Conservation (phyloP, 1,140 invertebrate species). For the Nasonia longicornis region DNA sequence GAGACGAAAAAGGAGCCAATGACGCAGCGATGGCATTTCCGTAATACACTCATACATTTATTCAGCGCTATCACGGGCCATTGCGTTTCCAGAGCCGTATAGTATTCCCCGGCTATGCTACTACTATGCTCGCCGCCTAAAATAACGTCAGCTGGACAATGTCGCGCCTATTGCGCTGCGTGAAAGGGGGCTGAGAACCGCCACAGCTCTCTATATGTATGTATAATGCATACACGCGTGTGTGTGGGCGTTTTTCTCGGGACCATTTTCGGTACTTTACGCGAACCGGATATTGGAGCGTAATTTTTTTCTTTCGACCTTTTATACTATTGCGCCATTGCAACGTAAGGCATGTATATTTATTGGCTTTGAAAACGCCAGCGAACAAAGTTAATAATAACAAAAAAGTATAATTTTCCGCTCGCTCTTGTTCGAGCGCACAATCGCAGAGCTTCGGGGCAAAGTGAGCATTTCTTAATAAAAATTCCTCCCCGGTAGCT, state of each 20-base stretch:
- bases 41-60: constrained; percentile 4
- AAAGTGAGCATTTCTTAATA: no score
- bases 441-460: no score
- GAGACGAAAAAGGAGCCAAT: background rate
- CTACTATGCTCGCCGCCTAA: background rate
- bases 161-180: background rate
- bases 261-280: background rate
- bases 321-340: no score
- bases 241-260: background rate
- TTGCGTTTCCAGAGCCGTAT: background rate
- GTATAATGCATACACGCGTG: background rate
- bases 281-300: background rate
- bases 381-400: no score
- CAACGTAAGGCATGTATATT: no score
- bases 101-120: background rate
- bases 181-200: background rate
- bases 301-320: background rate
- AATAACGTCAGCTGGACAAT: constrained; percentile 3
- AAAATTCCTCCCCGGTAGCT: no score
- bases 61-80: background rate
- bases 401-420: no score
- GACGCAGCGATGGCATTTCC: background rate
- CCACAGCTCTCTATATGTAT: no score
- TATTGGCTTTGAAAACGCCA: no score
- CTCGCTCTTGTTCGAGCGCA: no score